Evolutionary conservation across 2,888 invertebrate species (phyloP).

Genomic region (Lypha dubia): DNA sequence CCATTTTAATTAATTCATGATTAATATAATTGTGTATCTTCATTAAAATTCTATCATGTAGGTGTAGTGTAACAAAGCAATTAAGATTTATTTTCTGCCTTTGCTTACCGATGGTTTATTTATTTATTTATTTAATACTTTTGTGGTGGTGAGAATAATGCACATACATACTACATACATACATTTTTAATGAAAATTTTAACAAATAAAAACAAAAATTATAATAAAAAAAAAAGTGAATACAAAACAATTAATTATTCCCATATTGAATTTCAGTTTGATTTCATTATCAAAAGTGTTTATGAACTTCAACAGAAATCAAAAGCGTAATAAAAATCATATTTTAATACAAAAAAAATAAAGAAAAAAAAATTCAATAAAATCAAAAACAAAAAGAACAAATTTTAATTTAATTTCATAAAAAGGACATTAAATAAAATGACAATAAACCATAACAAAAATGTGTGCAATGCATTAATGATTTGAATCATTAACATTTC

Average conservation of each 20-base stretch:
- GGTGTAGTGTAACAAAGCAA: constrained; percentile 67
- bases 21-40: constrained; percentile 52
- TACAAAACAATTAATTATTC: constrained; percentile 66
- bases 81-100: constrained; percentile 59
- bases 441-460: constrained; percentile 69
- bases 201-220: constrained; percentile 12
- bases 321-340: constrained; percentile 51
- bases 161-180: no score
- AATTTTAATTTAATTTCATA: constrained; percentile 20
- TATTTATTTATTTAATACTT: constrained; percentile 10
- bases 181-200: constrained; percentile 27
- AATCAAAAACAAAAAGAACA: background rate
- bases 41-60: constrained; percentile 63
- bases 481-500: constrained; percentile 65
- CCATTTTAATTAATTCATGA: constrained; percentile 57
- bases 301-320: constrained; percentile 57
- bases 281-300: constrained; percentile 62
- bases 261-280: constrained; percentile 62
- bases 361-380: background rate
- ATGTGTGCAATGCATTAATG: constrained; percentile 69
- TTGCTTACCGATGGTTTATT: constrained; percentile 18
- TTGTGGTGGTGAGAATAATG: constrained; percentile 27
- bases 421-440: constrained; percentile 38
- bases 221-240: background rate
- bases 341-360: constrained; percentile 12